Conservation (phyloP, 2,888 invertebrate species). For the Microdon myrmicae region DNA sequence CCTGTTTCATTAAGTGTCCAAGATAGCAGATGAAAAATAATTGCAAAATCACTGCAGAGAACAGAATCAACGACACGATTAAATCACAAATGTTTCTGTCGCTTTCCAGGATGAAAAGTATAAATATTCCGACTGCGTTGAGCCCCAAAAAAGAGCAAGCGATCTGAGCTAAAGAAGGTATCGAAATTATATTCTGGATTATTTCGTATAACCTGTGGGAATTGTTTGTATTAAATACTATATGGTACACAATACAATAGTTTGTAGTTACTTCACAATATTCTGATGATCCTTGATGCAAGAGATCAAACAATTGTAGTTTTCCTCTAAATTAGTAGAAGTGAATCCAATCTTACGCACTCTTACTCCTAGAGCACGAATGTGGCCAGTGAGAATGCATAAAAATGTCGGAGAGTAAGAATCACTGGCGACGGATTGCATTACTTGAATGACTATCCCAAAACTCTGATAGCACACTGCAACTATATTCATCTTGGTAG, state of each 20-base stretch:
- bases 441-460: conserved; percentile 58
- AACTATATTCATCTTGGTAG: conserved; percentile 47
- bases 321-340: conserved; percentile 14
- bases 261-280: conserved; percentile 55
- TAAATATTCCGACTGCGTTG: conserved; percentile 67
- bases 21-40: conserved; percentile 70
- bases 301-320: conserved; percentile 53
- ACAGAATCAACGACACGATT: conserved; percentile 60
- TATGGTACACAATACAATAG: not conserved
- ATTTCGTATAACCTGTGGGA: conserved; percentile 67
- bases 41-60: conserved; percentile 70
- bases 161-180: conserved; percentile 70
- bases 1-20: conserved; percentile 68
- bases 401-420: conserved; percentile 63
- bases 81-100: conserved; percentile 56
- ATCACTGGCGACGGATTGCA: conserved; percentile 61
- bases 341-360: conserved; percentile 56
- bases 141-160: conserved; percentile 67
- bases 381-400: conserved; percentile 59
- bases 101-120: conserved; percentile 64
- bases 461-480: conserved; percentile 58
- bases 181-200: conserved; percentile 69
- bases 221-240: conserved; percentile 39
- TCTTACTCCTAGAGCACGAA: conserved; percentile 58
- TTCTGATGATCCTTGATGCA: conserved; percentile 59